Conservation (phyloP, 2,113 vertebrate genomes). For the Nestor notabilis region DNA sequence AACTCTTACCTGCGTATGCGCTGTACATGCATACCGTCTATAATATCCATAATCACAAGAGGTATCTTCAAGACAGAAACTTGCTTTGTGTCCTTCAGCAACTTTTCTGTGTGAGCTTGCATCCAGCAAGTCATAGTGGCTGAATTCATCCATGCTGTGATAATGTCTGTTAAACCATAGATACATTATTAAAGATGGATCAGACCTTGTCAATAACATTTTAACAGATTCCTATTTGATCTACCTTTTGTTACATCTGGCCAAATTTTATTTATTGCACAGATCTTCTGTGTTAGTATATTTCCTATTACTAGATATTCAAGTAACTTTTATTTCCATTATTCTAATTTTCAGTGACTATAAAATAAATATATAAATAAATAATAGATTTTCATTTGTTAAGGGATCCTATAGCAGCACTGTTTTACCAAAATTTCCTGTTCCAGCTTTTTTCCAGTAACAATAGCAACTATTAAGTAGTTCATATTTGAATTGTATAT, state of each 20-base stretch:
- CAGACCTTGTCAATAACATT: background rate
- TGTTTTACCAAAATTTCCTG: background rate
- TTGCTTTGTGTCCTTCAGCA: slow-evolving; percentile 97
- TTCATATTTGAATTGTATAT: background rate
- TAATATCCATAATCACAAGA: slow-evolving; percentile 96
- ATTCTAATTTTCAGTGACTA: background rate
- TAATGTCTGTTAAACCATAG: slow-evolving; percentile 84
- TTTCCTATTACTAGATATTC: background rate
- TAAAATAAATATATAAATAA: background rate
- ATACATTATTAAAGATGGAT: background rate
- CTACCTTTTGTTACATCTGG: background rate
- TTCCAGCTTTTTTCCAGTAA: slow-evolving; percentile 21
- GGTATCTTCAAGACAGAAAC: slow-evolving; percentile 96
- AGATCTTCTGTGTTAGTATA: background rate
- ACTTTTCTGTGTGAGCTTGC: slow-evolving; percentile 80
- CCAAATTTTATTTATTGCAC: background rate
- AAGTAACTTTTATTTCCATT: background rate
- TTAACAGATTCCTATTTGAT: background rate
- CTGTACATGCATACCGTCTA: slow-evolving; percentile 92
- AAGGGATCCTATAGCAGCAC: background rate
- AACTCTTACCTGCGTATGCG: slow-evolving; percentile 89
- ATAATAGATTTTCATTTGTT: background rate
- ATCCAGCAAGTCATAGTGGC: slow-evolving; percentile 93
- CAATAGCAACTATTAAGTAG: background rate
- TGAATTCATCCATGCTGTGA: slow-evolving; percentile 98